Conservation (phyloP, 2,888 invertebrate genomes). For the Coecobrya sp. region DNA sequence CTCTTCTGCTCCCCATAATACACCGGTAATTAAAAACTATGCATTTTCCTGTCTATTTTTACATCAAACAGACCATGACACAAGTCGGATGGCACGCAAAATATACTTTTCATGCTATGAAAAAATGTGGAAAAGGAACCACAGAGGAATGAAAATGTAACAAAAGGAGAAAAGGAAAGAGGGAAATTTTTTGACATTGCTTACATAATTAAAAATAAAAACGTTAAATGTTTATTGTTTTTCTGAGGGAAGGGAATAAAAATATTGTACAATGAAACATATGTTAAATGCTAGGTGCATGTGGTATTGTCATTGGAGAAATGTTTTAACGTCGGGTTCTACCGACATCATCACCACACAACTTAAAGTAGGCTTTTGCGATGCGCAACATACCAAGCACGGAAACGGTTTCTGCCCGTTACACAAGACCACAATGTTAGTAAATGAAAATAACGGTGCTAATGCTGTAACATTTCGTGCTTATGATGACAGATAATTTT, state of each 20-base stretch:
- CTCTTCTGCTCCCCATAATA: constrained; percentile 76
- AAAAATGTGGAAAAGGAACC: constrained; percentile 65
- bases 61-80: constrained; percentile 82
- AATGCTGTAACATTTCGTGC: too few species aligned
- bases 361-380: background rate
- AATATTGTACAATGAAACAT: constrained; percentile 18
- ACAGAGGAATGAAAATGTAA: constrained; percentile 50
- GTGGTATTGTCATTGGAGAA: background rate
- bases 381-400: background rate
- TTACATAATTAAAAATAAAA: constrained; percentile 75
- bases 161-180: constrained; percentile 61
- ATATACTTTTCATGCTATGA: constrained; percentile 53
- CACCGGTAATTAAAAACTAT: constrained; percentile 84
- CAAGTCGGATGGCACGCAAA: constrained; percentile 84
- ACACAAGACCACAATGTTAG: too few species aligned
- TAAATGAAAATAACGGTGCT: too few species aligned
- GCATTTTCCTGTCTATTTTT: constrained; percentile 80
- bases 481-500: too few species aligned
- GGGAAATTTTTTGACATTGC: constrained; percentile 75
- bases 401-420: too few species aligned
- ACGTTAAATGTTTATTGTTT: constrained; percentile 54
- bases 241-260: constrained; percentile 13
- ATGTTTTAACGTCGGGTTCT: background rate
- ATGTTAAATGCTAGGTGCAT: background rate
- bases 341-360: background rate